These are phyloP conservation scores for Lymantria dispar DNA, from an alignment of 2,888 invertebrate species.

Conservation along the genomic window DNA sequence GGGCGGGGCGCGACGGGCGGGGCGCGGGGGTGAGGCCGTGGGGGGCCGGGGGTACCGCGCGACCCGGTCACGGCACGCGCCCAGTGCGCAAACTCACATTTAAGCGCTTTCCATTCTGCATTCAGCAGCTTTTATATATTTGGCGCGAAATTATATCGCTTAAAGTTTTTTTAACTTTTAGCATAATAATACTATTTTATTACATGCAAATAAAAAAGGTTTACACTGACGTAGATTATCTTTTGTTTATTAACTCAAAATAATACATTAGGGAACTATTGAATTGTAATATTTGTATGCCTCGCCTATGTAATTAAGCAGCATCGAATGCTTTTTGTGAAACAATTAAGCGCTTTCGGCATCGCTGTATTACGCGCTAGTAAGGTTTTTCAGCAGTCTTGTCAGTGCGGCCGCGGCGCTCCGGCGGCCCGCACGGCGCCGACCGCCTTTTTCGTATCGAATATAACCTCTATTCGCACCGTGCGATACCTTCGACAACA, in stretches of 20 bases:
- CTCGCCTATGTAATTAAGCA: no score
- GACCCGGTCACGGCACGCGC: not conserved
- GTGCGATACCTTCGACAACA: slow-evolving; percentile 22
- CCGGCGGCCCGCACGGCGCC: slow-evolving; percentile 73
- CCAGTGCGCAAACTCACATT: slow-evolving; percentile 43
- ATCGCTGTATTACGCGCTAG: not conserved
- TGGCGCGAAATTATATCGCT: not conserved
- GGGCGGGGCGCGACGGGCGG: slow-evolving; percentile 32
- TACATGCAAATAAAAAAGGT: not conserved
- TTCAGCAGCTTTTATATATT: not conserved
- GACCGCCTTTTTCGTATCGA: slow-evolving; percentile 25
- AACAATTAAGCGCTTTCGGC: not conserved
- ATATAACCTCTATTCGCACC: slow-evolving; percentile 36
- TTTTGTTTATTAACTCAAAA: no score
- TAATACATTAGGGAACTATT: no score
- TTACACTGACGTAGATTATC: no score
- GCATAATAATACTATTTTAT: not conserved
- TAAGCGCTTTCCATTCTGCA: not conserved
- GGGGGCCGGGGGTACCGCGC: slow-evolving; percentile 12
- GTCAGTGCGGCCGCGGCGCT: slow-evolving; percentile 77
- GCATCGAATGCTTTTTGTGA: not conserved
- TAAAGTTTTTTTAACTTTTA: not conserved
- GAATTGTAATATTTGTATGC: no score
- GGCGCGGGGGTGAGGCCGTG: slow-evolving; percentile 17
- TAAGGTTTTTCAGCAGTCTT: not conserved